phyloP scores from a whole-genome alignment of 1,140 invertebrate genomes.

The Cylas formicarius region DNA sequence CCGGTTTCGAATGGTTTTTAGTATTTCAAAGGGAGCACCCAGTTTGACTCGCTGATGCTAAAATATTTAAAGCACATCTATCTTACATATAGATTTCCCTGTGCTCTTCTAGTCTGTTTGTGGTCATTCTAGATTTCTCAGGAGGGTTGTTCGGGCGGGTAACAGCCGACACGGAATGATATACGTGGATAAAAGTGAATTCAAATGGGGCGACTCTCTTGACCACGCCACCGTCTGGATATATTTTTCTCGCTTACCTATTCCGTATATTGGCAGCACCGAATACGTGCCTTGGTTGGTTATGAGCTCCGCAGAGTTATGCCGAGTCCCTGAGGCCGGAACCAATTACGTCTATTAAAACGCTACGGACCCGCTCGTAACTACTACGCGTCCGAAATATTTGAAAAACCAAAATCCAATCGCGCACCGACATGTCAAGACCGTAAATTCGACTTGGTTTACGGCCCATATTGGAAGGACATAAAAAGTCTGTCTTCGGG shows the following conservation, averaged over 20 bases:
- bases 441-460: too few relatives aligned
- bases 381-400: too few relatives aligned
- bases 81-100: conserved; percentile 16
- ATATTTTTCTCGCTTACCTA: conserved; percentile 20
- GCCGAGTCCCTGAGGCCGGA: too few relatives aligned
- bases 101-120: conserved; percentile 23
- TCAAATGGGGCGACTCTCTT: conserved; percentile 26
- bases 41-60: conserved; percentile 5
- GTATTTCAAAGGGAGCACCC: too few relatives aligned
- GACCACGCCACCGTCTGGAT: conserved; percentile 17
- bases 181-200: conserved; percentile 30
- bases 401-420: too few relatives aligned
- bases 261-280: conserved; percentile 20
- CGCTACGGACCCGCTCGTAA: too few relatives aligned
- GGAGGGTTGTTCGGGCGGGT: conserved; percentile 22
- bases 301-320: conserved; percentile 7
- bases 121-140: conserved; percentile 32
- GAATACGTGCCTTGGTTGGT: conserved; percentile 15
- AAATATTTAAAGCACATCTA: conserved; percentile 13
- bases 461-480: too few relatives aligned
- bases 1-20: too few relatives aligned
- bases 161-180: conserved; percentile 27
- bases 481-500: too few relatives aligned
- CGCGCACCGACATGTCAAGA: too few relatives aligned
- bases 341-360: too few relatives aligned